Conservation (phyloP, 2,888 invertebrate species). For the Drosophila bunnanda region DNA sequence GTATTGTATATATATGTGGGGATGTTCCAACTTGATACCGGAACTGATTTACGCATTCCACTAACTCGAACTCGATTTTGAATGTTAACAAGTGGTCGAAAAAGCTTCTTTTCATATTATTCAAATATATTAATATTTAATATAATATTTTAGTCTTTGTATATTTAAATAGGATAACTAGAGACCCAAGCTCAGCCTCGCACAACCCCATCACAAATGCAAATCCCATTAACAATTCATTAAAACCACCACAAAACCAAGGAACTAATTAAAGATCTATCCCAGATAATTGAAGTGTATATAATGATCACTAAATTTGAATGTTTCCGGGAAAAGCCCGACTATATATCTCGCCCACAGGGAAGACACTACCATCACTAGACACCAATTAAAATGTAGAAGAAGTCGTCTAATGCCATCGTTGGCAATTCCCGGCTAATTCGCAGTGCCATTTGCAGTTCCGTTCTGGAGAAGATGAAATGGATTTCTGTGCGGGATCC, state of each 20-base stretch:
- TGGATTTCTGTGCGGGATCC: constrained; percentile 30
- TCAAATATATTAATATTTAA: too few species aligned
- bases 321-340: constrained; percentile 16
- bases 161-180: too few species aligned
- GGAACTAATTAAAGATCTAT: not conserved
- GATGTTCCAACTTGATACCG: constrained; percentile 21
- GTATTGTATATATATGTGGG: not conserved
- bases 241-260: not conserved
- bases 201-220: not conserved
- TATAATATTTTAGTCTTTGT: too few species aligned
- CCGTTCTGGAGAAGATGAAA: constrained; percentile 54
- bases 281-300: constrained; percentile 16
- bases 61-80: not conserved
- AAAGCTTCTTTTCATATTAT: not conserved
- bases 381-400: constrained; percentile 24
- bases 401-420: constrained; percentile 27
- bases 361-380: not conserved
- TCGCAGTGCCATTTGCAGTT: constrained; percentile 64
- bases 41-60: constrained; percentile 35
- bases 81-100: not conserved
- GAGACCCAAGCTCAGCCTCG: too few species aligned
- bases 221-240: not conserved
- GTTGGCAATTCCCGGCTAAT: constrained; percentile 54
- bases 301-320: constrained; percentile 17
- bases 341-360: not conserved